Conservation (phyloP, 2,113 vertebrate genomes). For the Glaucomys volans region DNA sequence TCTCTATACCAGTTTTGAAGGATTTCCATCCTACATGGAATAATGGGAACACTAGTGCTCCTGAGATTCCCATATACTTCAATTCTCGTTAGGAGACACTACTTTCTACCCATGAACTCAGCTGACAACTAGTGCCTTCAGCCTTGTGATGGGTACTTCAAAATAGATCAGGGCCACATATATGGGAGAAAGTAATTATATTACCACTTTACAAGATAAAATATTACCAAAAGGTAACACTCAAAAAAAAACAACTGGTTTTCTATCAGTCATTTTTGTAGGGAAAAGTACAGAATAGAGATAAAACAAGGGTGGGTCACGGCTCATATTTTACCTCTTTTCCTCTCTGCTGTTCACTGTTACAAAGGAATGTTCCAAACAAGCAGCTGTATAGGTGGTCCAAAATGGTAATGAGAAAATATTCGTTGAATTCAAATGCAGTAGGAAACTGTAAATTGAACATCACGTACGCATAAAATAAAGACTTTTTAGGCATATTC, state of each 20-base stretch:
- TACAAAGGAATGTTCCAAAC: conserved; percentile 98
- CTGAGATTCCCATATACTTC: background rate
- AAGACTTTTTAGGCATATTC: conserved; percentile 15
- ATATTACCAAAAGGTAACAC: background rate
- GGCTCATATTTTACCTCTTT: conserved; percentile 91
- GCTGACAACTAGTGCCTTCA: background rate
- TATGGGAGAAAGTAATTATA: background rate
- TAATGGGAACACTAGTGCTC: background rate
- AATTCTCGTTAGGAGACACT: background rate
- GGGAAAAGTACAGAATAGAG: background rate
- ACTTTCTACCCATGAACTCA: background rate
- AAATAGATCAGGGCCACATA: background rate
- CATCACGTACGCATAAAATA: conserved; percentile 48
- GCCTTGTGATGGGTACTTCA: background rate
- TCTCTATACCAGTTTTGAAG: conserved; percentile 19
- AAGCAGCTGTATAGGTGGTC: conserved; percentile 98
- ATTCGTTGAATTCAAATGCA: conserved; percentile 98
- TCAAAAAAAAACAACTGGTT: background rate
- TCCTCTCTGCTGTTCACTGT: conserved; percentile 95
- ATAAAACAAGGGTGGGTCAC: background rate
- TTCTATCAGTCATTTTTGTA: background rate
- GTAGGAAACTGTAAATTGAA: conserved; percentile 93
- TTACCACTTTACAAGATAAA: background rate
- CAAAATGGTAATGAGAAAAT: conserved; percentile 96
- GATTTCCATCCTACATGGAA: background rate